Evolutionary conservation across 2,888 invertebrate species (phyloP).

Genomic region (Apodemia mormo): DNA sequence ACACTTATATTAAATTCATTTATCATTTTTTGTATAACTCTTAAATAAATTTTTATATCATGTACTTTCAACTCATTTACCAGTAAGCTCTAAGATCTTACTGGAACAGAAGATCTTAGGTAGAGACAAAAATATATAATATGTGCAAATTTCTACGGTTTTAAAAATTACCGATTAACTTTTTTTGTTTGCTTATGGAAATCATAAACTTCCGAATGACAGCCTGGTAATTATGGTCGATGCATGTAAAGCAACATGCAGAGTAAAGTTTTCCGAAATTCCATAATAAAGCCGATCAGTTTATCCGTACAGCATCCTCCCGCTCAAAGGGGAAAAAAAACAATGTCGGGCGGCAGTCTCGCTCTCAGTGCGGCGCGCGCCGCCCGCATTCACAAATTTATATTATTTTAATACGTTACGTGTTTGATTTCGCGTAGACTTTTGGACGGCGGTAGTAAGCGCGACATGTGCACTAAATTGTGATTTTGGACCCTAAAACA

Average conservation of each 20-base stretch:
- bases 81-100: not conserved
- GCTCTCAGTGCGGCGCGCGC: conserved; percentile 69
- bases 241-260: conserved; percentile 18
- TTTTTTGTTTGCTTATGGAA: not conserved
- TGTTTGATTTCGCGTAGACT: conserved; percentile 80
- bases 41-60: not conserved
- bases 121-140: not conserved
- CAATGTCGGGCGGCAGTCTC: conserved; percentile 59
- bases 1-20: not conserved
- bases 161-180: not conserved
- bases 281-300: conserved; percentile 41
- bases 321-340: conserved; percentile 70
- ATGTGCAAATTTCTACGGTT: not conserved
- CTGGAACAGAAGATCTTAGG: not conserved
- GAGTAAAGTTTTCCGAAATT: conserved; percentile 35
- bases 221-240: not conserved
- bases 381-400: conserved; percentile 70
- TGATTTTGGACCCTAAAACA: conserved; percentile 68
- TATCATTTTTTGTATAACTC: not conserved
- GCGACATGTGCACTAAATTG: conserved; percentile 74
- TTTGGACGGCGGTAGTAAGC: conserved; percentile 75
- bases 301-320: conserved; percentile 54
- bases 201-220: not conserved
- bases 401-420: conserved; percentile 75
- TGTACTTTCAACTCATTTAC: not conserved